These are phyloP conservation scores for Venustaconcha ellipsiformis DNA, from an alignment of 1,140 invertebrate species.

Conservation along the genomic window DNA sequence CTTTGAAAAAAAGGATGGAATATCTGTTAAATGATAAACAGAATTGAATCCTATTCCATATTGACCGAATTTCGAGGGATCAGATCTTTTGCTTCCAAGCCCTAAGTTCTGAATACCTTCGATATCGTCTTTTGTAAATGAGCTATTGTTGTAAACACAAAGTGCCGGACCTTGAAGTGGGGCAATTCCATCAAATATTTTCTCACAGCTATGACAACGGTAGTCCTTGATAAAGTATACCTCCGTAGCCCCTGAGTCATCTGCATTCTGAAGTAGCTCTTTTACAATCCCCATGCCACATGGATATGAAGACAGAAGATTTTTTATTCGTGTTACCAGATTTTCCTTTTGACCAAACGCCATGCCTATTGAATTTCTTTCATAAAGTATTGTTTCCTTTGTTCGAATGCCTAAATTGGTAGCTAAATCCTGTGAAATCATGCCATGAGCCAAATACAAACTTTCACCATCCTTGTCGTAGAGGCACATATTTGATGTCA, in stretches of 20 bases:
- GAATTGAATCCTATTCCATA: constrained; percentile 63
- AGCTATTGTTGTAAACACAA: constrained; percentile 59
- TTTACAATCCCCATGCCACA: constrained; percentile 49
- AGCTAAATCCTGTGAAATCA: constrained; percentile 21
- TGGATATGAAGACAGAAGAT: constrained; percentile 54
- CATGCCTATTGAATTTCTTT: constrained; percentile 2
- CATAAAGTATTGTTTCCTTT: constrained; percentile 21
- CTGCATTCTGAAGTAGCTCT: constrained; percentile 69
- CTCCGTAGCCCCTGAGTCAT: constrained; percentile 62
- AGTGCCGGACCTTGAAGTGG: constrained; percentile 54
- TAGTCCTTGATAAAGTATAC: constrained; percentile 60
- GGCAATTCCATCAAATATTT: constrained; percentile 40
- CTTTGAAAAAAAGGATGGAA: constrained; percentile 54
- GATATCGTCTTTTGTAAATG: constrained; percentile 56
- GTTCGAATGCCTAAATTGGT: constrained; percentile 35
- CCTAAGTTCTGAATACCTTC: constrained; percentile 57
- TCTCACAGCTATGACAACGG: constrained; percentile 30
- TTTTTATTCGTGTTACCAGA: constrained; percentile 50
- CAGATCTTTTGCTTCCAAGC: constrained; percentile 44
- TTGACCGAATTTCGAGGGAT: constrained; percentile 50
- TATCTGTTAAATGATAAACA: constrained; percentile 63
- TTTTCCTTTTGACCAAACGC: constrained; percentile 57
- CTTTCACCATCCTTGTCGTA: constrained; percentile 27
- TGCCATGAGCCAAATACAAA: constrained; percentile 32
- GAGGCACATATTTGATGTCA: constrained; percentile 31